Evolutionary conservation across 2,797 vertebrate species (phyloP).

Genomic region (Hyperoplus immaculatus): DNA sequence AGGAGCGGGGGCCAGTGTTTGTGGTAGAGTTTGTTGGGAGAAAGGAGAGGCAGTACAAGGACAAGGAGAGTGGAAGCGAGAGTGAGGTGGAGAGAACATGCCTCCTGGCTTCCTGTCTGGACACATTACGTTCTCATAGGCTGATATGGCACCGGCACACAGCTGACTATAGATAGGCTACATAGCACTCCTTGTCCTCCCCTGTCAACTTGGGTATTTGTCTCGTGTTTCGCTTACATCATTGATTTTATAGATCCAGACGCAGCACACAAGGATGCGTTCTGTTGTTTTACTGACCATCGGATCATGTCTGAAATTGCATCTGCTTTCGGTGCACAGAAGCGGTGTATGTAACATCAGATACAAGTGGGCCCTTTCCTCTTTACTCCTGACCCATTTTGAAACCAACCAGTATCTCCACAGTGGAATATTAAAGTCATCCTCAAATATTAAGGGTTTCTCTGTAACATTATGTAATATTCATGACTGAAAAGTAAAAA

Average conservation of each 20-base stretch:
- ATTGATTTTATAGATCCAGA: constrained; percentile 52
- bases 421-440: not conserved
- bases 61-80: constrained; percentile 28
- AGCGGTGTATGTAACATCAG: constrained; percentile 19
- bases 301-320: constrained; percentile 42
- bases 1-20: constrained; percentile 30
- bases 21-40: constrained; percentile 28
- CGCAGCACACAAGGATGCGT: constrained; percentile 41
- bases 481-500: not conserved
- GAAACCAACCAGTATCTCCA: not conserved
- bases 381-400: not conserved
- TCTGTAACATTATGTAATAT: not conserved
- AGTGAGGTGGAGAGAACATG: constrained; percentile 68
- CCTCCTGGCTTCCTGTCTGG: constrained; percentile 80
- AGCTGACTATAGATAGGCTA: constrained; percentile 61
- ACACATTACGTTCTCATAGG: constrained; percentile 75
- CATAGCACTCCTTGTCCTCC: constrained; percentile 64
- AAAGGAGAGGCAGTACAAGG: constrained; percentile 18
- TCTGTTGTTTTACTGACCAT: constrained; percentile 37
- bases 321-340: constrained; percentile 36
- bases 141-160: constrained; percentile 58
- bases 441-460: constrained; percentile 3
- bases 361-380: not conserved
- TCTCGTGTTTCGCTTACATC: constrained; percentile 60
- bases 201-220: constrained; percentile 64